Evolutionary conservation across 2,888 invertebrate genomes (phyloP).

Genomic region (Hedychridium roseum): DNA sequence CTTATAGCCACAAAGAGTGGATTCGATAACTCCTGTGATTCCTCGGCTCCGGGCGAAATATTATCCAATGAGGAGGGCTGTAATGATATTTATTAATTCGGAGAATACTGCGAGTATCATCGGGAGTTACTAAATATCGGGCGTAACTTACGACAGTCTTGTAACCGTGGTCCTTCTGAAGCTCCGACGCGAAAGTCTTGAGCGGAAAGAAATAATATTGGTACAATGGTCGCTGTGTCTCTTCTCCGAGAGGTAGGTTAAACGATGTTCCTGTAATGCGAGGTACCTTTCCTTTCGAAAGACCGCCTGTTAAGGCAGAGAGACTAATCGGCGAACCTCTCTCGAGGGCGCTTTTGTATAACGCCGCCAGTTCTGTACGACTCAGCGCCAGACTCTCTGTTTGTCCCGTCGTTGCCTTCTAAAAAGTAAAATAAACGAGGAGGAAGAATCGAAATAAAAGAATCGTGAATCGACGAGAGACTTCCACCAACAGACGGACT

Average conservation of each 20-base stretch:
- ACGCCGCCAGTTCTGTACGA: constrained; percentile 62
- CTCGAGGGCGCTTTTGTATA: constrained; percentile 65
- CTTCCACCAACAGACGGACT: too few species aligned
- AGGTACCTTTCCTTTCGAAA: constrained; percentile 33
- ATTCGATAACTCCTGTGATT: constrained; percentile 60
- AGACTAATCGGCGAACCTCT: constrained; percentile 51
- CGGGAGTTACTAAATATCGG: too few species aligned
- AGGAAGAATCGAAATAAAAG: too few species aligned
- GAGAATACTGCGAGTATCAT: neutral
- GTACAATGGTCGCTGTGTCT: constrained; percentile 34
- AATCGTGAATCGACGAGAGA: too few species aligned
- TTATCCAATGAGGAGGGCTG: constrained; percentile 31
- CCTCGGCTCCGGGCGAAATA: too few species aligned
- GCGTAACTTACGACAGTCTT: constrained; percentile 36
- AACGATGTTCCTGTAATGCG: constrained; percentile 30
- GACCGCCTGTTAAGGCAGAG: constrained; percentile 35
- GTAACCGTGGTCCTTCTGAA: constrained; percentile 37
- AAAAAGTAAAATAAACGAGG: too few species aligned
- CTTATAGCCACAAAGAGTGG: constrained; percentile 69
- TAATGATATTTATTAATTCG: constrained; percentile 13
- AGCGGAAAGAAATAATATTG: constrained; percentile 68
- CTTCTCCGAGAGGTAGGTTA: constrained; percentile 30
- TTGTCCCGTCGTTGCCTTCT: too few species aligned
- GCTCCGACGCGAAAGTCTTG: constrained; percentile 64
- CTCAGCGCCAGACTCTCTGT: constrained; percentile 57